Evolutionary conservation across 2,797 vertebrate species (phyloP).

Genomic region (Gallinago nigripennis): DNA sequence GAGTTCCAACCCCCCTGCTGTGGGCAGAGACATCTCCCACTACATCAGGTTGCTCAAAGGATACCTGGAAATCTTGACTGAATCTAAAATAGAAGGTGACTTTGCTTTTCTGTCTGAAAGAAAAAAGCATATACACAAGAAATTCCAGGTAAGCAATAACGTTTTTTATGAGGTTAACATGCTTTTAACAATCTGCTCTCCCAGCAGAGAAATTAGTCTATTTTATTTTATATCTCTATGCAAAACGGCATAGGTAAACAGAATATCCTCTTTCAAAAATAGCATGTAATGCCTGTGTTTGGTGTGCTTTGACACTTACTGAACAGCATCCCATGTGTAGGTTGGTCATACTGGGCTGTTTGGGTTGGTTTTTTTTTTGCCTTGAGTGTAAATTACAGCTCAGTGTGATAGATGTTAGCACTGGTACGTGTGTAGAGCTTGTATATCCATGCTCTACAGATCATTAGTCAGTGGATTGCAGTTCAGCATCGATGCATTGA

Average conservation of each 20-base stretch:
- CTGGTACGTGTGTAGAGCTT: not conserved
- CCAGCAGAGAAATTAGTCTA: not conserved
- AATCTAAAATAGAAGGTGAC: not conserved
- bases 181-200: not conserved
- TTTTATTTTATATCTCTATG: not conserved
- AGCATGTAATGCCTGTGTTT: not conserved
- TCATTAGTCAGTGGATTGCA: not conserved
- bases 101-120: not conserved
- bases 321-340: fast-evolving
- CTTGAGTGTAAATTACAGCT: not conserved
- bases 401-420: not conserved
- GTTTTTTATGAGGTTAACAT: not conserved
- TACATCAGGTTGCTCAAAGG: too few species aligned
- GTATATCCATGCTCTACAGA: not conserved
- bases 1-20: too few species aligned
- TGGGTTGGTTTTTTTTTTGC: not conserved
- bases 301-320: not conserved
- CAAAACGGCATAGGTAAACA: not conserved
- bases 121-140: fast-evolving
- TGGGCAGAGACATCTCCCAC: too few species aligned
- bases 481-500: not conserved
- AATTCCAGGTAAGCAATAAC: not conserved
- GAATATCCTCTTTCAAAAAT: not conserved
- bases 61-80: not conserved
- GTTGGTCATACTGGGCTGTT: not conserved